Evolutionary conservation across 1,140 invertebrate genomes (phyloP), one percentile per base, ranked within the genome.

Genomic region (Sesamia nonagrioides): DNA sequence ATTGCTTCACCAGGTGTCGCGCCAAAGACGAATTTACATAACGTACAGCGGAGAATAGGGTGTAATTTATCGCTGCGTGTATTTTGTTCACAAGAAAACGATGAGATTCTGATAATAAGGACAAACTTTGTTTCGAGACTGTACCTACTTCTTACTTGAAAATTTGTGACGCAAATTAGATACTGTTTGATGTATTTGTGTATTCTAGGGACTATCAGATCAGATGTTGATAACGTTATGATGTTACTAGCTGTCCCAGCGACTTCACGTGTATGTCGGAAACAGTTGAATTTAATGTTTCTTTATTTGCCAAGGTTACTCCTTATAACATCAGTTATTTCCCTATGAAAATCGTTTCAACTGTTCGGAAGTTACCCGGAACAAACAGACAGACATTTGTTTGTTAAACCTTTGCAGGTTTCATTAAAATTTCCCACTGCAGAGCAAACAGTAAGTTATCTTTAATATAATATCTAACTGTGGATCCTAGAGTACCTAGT

Each of bases 1-100:
- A 92, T 91, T 75, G 82, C 86, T 69, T 74, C 84, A 87, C 79
- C 89, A 88, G 88, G 88, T 92, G 87, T 88, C 86, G 83, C 84
- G 73, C 76, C 74, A 84, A 88, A 89, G 83, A 87, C 82, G 71
- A 80, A 80, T 80, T 80, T 80, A 80, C 79, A 80, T 80, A 80
- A 56, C 68, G 54, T 63, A 48, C 33, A 69, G 15, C 58, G 50
- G 27, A 72, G 61, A 58, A 79, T 61, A 66, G 17, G 40, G 42
- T 68, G 48, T 80, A 63, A 80, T 80, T 77, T 80, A 76, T 77
- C 50, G 76, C 60, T 15, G 60, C 76, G 71, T 69, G 61, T 79
- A 68, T 58, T 79, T 75, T 69, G 78, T 75, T 79, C 37, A 69
- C 71, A 68, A 66, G 50, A 61, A 63, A 71, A 78, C 72, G 63